Evolutionary conservation across 2,797 vertebrate genomes (phyloP).

Genomic region (Poeciliopsis infans): DNA sequence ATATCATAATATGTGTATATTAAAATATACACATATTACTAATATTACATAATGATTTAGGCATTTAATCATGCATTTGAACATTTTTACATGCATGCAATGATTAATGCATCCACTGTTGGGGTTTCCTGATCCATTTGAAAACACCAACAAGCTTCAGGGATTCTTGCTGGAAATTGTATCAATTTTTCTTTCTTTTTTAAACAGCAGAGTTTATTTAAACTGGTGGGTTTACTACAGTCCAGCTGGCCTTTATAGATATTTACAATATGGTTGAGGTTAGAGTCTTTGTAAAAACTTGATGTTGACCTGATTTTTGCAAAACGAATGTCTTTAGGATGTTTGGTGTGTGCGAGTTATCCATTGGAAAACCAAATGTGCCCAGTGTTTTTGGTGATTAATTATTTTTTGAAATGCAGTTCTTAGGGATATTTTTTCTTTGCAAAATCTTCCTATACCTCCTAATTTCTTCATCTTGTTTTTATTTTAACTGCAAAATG

Average conservation of each 20-base stretch:
- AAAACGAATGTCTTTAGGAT: not conserved
- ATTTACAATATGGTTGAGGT: not conserved
- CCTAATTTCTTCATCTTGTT: slow-evolving; percentile 35
- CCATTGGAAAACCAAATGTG: not conserved
- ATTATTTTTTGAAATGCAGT: not conserved
- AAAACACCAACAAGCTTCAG: not conserved
- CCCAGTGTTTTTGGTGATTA: not conserved
- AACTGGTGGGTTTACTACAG: not conserved
- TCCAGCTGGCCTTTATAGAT: not conserved
- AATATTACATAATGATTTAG: not conserved
- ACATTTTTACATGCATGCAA: not conserved
- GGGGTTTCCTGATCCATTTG: not conserved
- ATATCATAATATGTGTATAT: too few relatives aligned
- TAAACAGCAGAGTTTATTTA: not conserved
- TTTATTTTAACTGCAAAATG: slow-evolving; percentile 53
- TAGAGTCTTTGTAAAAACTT: not conserved
- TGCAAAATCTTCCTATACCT: slow-evolving; percentile 7
- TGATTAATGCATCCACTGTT: not conserved
- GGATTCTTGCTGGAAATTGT: not conserved
- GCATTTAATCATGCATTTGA: not conserved
- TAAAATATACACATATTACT: not conserved
- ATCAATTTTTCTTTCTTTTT: not conserved
- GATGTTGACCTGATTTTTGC: not conserved
- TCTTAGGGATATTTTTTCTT: not conserved
- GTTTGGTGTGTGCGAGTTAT: not conserved